Conservation (phyloP, 2,113 vertebrate species). For the Carlito syrichta region DNA sequence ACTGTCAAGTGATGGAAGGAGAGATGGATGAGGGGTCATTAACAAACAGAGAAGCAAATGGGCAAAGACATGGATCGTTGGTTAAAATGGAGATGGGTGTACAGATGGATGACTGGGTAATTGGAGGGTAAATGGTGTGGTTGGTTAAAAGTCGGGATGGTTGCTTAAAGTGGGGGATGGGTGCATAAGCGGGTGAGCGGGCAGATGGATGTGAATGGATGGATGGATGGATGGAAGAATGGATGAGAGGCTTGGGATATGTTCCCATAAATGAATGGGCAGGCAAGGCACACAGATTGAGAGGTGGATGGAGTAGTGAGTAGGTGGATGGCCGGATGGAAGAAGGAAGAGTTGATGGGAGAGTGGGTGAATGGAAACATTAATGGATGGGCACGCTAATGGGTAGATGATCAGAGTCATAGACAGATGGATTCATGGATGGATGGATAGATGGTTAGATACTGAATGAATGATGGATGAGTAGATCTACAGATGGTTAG, state of each 20-base stretch:
- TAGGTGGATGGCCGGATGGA: background rate
- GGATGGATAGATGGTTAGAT: background rate
- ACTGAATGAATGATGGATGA: too few relatives aligned
- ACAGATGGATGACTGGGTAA: background rate
- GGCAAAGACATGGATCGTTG: background rate
- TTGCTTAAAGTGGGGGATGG: background rate
- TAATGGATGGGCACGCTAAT: background rate
- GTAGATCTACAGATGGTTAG: fast-evolving
- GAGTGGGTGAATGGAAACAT: background rate
- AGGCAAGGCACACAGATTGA: too few relatives aligned
- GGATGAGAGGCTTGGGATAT: background rate
- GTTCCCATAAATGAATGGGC: too few relatives aligned
- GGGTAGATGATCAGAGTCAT: too few relatives aligned
- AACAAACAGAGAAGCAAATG: background rate
- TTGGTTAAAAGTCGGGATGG: too few relatives aligned
- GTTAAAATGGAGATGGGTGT: background rate
- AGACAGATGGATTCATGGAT: too few relatives aligned
- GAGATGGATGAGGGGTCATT: background rate
- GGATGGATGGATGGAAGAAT: background rate
- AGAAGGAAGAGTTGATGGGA: background rate
- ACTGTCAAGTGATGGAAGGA: background rate
- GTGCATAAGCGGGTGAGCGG: background rate
- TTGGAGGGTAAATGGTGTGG: too few relatives aligned
- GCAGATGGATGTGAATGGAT: background rate
- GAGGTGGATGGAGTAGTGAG: fast-evolving